Evolutionary conservation across 2,888 invertebrate species (phyloP).

Genomic region (Eubasilissa splendida): DNA sequence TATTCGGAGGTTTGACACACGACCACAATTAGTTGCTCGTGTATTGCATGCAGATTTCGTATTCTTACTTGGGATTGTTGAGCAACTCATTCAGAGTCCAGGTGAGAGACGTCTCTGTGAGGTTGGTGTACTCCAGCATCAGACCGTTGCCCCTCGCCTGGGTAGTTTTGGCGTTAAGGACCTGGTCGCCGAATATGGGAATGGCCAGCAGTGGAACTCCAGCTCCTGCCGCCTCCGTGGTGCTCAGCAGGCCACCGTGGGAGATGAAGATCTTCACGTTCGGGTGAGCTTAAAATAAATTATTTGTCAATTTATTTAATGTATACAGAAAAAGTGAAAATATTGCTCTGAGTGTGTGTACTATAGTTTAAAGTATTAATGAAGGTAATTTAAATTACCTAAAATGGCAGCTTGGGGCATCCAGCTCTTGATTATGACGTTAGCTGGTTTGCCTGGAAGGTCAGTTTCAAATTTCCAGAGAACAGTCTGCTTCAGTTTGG

Average conservation of each 20-base stretch:
- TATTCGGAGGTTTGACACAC: too few relatives aligned
- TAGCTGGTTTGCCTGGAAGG: slow-evolving; percentile 63
- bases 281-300: slow-evolving; percentile 62
- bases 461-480: slow-evolving; percentile 68
- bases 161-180: slow-evolving; percentile 60
- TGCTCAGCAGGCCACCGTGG: slow-evolving; percentile 72
- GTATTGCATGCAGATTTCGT: too few relatives aligned
- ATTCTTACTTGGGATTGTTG: slow-evolving; percentile 58
- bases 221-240: slow-evolving; percentile 68
- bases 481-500: slow-evolving; percentile 67
- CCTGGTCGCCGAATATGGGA: slow-evolving; percentile 61
- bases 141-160: slow-evolving; percentile 60
- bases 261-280: slow-evolving; percentile 69
- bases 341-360: too few relatives aligned
- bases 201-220: slow-evolving; percentile 65
- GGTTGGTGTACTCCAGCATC: slow-evolving; percentile 60
- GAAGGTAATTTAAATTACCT: slow-evolving; percentile 59
- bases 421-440: slow-evolving; percentile 68
- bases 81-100: slow-evolving; percentile 60
- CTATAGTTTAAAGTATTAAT: too few relatives aligned
- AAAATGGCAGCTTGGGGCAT: slow-evolving; percentile 67
- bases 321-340: too few relatives aligned
- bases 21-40: too few relatives aligned
- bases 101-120: slow-evolving; percentile 60
- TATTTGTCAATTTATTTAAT: too few relatives aligned